Base-by-base conservation (phyloP, 2,113 vertebrate genomes). In the Chionodraco myersi region DNA sequence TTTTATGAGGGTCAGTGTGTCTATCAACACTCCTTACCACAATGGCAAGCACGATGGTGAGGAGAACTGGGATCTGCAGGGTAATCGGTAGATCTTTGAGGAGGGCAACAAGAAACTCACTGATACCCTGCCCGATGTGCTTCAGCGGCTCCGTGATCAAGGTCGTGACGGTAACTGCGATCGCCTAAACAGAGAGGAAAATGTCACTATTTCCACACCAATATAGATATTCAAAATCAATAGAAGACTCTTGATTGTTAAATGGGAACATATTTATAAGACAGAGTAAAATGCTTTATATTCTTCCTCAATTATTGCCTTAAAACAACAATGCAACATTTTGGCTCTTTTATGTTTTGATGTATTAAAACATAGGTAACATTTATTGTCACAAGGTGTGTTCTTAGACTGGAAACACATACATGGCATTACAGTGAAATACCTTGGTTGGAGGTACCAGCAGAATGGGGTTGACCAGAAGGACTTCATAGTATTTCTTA, bases 381-480 rank as follows among this genome's bases (percentile, higher is more conserved):
- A 59, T 8, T 26, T 5, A 21, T n/a, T 11, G 10, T 16, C 8
- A 36, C 12, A 21, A 3, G 30, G 45, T 45, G 44, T 66, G 23
- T 56, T 23, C 4, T 8, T 14, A 12, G n/a, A 16, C n/a, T 65
- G 21, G 10, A 48, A 69, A 57, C 6, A n/a, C 23, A 59, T 16
- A 41, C 13, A 21, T 2, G 48, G 48, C 16, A 9, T 56, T 5
- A 58, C 0, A 58, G 10, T 49, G 10, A 8, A 58, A 21, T 93
- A 98, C 98, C 95, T 97, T 99, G 23, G 94, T 96, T 41, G 97
- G 98, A n/a, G 98, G 95, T 47, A 99, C 98, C 64, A 97, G 77
- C 90, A 96, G 91, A 73, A 97, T 81, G 0, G 98, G 98, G 86
- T 97, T 96, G 74, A 99, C 95, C n/a, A 98, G 7, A 4, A 99